These are phyloP conservation scores for Phymatocera aterrima DNA, from an alignment of 2,888 invertebrate genomes.

Conservation along the genomic window DNA sequence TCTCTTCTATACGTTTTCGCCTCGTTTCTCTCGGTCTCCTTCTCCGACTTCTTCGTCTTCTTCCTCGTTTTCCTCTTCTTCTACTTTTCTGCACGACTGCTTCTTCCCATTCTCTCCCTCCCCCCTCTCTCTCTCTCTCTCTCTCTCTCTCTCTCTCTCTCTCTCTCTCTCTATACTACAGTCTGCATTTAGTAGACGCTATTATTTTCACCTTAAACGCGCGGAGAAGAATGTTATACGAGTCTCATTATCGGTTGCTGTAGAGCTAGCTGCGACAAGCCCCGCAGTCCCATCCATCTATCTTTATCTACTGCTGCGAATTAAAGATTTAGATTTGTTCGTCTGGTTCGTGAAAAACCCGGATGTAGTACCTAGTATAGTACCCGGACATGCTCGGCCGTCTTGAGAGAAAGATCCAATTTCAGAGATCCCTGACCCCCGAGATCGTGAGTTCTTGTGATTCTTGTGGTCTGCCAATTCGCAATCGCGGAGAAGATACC, in stretches of 20 bases:
- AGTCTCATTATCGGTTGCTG: conserved; percentile 17
- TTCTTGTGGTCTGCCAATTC: too few relatives aligned
- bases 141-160: neutral
- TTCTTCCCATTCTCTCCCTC: neutral
- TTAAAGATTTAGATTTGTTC: conserved; percentile 14
- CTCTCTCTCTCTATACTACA: neutral
- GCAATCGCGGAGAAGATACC: too few relatives aligned
- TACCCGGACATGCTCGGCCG: too few relatives aligned
- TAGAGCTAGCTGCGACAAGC: neutral
- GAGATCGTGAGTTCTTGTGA: too few relatives aligned
- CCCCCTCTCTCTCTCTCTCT: neutral
- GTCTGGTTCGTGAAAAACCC: too few relatives aligned
- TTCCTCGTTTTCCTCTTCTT: conserved; percentile 47
- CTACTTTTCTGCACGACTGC: conserved; percentile 49
- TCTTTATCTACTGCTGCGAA: neutral
- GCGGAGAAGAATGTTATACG: conserved; percentile 19
- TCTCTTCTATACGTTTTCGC: conserved; percentile 2
- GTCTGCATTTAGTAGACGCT: conserved; percentile 12
- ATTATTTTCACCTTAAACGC: conserved; percentile 19
- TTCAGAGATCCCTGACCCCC: too few relatives aligned
- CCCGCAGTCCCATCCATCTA: neutral
- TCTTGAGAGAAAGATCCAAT: too few relatives aligned
- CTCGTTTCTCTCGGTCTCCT: conserved; percentile 3
- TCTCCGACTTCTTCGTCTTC: conserved; percentile 37
- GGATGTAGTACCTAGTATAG: too few relatives aligned